Conservation (phyloP, 2,797 vertebrate species). For the Etheostoma nigrum region DNA sequence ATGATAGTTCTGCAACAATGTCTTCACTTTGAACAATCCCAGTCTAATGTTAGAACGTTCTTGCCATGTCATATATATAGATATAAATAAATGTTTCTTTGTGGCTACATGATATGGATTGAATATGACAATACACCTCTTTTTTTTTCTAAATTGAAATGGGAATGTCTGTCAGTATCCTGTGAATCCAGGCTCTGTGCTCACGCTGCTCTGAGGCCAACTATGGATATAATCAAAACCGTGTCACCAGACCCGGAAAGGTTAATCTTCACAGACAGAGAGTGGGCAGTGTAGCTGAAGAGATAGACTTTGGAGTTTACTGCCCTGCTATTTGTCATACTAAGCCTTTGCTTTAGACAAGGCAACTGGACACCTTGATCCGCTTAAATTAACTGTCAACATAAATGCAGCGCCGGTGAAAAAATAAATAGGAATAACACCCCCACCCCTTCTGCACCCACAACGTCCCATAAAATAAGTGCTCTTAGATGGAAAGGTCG, state of each 20-base stretch:
- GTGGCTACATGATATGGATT: too few species aligned
- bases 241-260: conserved; percentile 75
- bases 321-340: conserved; percentile 82
- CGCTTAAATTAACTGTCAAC: conserved; percentile 86
- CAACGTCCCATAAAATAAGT: conserved; percentile 46
- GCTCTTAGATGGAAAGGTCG: conserved; percentile 63
- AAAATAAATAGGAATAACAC: conserved; percentile 70
- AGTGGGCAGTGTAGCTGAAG: conserved; percentile 70
- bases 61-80: too few species aligned
- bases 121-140: too few species aligned
- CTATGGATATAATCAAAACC: conserved; percentile 78
- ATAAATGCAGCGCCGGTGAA: conserved; percentile 70
- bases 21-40: too few species aligned
- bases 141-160: conserved; percentile 41
- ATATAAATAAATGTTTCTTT: too few species aligned
- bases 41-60: too few species aligned
- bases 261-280: conserved; percentile 80
- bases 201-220: conserved; percentile 44
- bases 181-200: conserved; percentile 41
- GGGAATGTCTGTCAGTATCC: conserved; percentile 53
- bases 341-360: conserved; percentile 79
- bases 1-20: too few species aligned
- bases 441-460: conserved; percentile 28
- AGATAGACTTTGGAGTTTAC: conserved; percentile 79
- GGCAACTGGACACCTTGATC: conserved; percentile 83